These are phyloP conservation scores for Trachythela sp. DNA, from an alignment of 64 coral and sea anemone genomes.

Conservation along the genomic window DNA sequence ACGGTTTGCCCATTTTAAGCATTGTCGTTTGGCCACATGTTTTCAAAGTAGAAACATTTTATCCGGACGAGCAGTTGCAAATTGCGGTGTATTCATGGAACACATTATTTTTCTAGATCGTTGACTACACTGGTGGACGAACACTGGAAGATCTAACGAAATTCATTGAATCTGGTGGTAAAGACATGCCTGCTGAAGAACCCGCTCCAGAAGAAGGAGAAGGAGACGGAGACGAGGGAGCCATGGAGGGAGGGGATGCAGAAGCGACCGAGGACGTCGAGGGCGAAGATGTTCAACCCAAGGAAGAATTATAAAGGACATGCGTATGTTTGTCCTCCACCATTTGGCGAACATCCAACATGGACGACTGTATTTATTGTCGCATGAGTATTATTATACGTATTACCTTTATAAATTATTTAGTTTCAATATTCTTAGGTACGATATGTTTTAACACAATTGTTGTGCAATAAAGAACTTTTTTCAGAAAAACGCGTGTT, in stretches of 20 bases:
- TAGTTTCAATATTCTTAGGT: neutral
- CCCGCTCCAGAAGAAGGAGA: conserved; percentile 37
- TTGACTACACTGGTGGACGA: conserved; percentile 96
- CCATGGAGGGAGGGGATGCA: neutral
- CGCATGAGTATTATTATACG: neutral
- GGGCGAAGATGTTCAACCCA: neutral
- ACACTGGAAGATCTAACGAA: conserved; percentile 80
- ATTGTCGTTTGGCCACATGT: too few relatives aligned
- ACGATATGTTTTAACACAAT: neutral
- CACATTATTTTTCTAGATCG: conserved; percentile 57
- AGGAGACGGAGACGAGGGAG: conserved; percentile 6
- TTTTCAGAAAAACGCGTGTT: too few relatives aligned
- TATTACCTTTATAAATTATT: conserved; percentile 17
- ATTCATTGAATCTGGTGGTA: conserved; percentile 83
- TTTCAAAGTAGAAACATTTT: too few relatives aligned
- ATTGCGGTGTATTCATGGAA: too few relatives aligned
- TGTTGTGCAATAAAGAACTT: too few relatives aligned
- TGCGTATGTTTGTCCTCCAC: neutral
- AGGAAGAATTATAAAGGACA: conserved; percentile 79
- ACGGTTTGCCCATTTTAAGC: too few relatives aligned
- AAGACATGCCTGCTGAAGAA: conserved; percentile 40
- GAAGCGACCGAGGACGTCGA: conserved; percentile 14
- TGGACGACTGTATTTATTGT: neutral
- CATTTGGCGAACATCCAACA: neutral
- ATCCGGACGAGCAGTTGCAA: too few relatives aligned